phyloP scores from a whole-genome alignment of 2,113 vertebrate species.

The Brienomyrus brachyistius region DNA sequence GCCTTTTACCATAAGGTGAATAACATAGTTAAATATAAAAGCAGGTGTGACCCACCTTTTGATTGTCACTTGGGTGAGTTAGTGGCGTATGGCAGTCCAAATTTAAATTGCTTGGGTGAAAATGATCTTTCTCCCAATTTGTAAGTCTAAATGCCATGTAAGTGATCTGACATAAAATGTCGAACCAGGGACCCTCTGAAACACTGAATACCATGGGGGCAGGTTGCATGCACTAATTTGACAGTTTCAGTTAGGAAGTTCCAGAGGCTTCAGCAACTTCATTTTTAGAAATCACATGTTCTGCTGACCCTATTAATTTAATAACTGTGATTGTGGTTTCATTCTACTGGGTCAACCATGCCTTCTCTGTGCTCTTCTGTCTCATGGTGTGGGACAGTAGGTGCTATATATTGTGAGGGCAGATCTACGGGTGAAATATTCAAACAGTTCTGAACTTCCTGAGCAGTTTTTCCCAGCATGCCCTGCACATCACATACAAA shows the following conservation, averaged over 20 bases:
- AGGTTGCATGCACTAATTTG: background rate
- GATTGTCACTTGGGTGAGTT: background rate
- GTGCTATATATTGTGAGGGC: constrained; percentile 29
- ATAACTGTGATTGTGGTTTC: background rate
- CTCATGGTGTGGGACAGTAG: background rate
- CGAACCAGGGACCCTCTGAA: background rate
- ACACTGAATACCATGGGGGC: background rate
- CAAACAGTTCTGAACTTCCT: constrained; percentile 59
- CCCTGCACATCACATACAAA: constrained; percentile 72
- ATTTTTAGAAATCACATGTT: background rate
- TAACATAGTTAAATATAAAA: background rate
- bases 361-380: constrained; percentile 44
- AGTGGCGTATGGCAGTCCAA: too few species aligned
- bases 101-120: background rate
- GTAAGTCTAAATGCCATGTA: background rate
- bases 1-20: background rate
- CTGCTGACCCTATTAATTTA: background rate
- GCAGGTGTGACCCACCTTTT: background rate
- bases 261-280: background rate
- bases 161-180: background rate
- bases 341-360: constrained; percentile 15
- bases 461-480: constrained; percentile 64
- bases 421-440: constrained; percentile 48
- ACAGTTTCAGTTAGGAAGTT: background rate
- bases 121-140: background rate